Conservation (phyloP, 2,113 vertebrate genomes). For the Lepus timidus region DNA sequence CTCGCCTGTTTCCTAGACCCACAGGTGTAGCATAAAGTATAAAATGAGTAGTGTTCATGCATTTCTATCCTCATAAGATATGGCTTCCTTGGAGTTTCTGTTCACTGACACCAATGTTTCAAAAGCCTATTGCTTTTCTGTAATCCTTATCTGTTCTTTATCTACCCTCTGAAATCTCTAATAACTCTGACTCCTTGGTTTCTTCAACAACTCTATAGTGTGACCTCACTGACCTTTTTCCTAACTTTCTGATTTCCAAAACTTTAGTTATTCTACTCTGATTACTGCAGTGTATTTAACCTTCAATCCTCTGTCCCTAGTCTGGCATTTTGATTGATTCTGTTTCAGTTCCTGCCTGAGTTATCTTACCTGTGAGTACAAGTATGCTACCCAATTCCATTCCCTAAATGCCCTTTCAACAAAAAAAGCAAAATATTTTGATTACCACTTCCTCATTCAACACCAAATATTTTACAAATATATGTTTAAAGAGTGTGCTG, state of each 20-base stretch:
- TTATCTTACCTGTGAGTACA: not conserved
- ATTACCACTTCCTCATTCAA: not conserved
- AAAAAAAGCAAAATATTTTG: constrained; percentile 47
- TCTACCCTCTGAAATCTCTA: not conserved
- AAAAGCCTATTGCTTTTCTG: not conserved
- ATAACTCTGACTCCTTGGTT: not conserved
- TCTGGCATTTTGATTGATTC: not conserved
- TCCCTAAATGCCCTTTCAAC: not conserved
- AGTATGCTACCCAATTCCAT: not conserved
- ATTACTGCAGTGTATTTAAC: not conserved
- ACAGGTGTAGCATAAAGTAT: not conserved
- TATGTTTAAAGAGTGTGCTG: not conserved
- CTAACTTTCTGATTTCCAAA: not conserved
- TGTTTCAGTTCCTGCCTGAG: not conserved
- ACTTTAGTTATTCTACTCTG: not conserved
- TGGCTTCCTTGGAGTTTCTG: not conserved
- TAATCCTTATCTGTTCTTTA: not conserved
- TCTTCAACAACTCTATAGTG: not conserved
- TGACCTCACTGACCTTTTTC: not conserved
- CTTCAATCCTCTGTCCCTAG: not conserved
- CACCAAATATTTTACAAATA: not conserved
- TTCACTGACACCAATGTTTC: not conserved
- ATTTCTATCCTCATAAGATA: not conserved
- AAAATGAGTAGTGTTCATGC: not conserved
- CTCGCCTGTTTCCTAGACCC: not conserved